A percentile compares a stretch with the other conserved stretches of the same genome.
Evolutionary conservation across 2,113 vertebrate species (phyloP).

Genomic region (Oenanthe melanoleuca): DNA sequence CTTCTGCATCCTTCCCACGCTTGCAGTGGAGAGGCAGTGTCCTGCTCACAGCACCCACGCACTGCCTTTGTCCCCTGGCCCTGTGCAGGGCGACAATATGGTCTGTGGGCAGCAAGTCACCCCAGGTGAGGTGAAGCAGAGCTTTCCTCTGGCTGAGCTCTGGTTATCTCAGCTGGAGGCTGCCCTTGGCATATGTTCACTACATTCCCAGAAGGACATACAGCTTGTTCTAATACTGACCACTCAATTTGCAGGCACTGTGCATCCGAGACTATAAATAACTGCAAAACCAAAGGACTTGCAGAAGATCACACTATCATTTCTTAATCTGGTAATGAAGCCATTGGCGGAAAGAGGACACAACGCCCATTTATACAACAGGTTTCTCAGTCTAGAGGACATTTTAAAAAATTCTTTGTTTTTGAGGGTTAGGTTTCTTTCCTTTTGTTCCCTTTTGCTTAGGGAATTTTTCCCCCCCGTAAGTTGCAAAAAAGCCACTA

Average conservation of each 20-base stretch:
- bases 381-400: neutral
- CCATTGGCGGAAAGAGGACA: neutral
- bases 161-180: neutral
- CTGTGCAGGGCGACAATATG: neutral
- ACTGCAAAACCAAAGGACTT: neutral
- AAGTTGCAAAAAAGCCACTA: neutral
- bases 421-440: neutral
- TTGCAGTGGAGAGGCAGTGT: accelerated
- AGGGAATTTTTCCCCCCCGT: no score
- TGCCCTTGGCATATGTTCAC: neutral
- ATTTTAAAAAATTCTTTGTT: neutral
- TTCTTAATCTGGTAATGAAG: neutral
- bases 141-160: neutral
- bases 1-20: accelerated
- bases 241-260: neutral
- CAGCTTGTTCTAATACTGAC: neutral
- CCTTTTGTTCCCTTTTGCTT: neutral
- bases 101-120: neutral
- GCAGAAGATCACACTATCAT: neutral
- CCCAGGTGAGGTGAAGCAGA: neutral
- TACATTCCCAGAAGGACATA: neutral
- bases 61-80: neutral
- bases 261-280: neutral
- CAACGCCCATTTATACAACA: neutral
- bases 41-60: accelerated